phyloP scores from a whole-genome alignment of 1,140 invertebrate genomes.

The Eriosoma lanigerum region DNA sequence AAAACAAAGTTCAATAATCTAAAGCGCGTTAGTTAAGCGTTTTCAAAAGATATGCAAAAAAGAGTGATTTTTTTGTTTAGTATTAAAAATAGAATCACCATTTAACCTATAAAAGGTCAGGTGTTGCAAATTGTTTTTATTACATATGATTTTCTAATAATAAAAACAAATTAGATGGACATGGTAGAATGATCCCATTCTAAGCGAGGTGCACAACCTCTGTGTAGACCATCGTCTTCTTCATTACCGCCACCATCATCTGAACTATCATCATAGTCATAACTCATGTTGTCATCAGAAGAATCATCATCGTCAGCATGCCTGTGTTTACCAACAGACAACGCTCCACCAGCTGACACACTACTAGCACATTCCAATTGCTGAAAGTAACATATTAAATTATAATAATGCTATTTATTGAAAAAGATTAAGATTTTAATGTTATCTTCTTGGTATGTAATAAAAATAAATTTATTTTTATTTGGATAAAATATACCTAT shows the following conservation, averaged over 20 bases:
- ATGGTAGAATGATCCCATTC: slow-evolving; percentile 50
- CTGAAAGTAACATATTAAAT: slow-evolving; percentile 52
- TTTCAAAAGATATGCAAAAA: slow-evolving; percentile 51
- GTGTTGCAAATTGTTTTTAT: slow-evolving; percentile 38
- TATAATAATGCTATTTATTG: too few relatives aligned
- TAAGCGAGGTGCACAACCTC: slow-evolving; percentile 44
- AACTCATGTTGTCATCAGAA: slow-evolving; percentile 62
- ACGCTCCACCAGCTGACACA: slow-evolving; percentile 54
- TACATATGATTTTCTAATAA: slow-evolving; percentile 10
- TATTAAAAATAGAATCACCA: slow-evolving; percentile 50
- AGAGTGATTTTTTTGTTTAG: slow-evolving; percentile 48
- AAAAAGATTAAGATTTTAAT: too few relatives aligned
- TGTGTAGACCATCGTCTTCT: slow-evolving; percentile 38
- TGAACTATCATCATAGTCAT: slow-evolving; percentile 60
- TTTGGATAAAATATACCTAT: too few relatives aligned
- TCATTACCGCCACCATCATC: slow-evolving; percentile 63
- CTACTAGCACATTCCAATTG: slow-evolving; percentile 57
- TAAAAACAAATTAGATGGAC: slow-evolving; percentile 38
- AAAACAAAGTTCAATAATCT: slow-evolving; percentile 38
- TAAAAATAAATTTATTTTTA: too few relatives aligned
- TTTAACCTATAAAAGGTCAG: slow-evolving; percentile 18
- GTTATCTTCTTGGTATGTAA: too few relatives aligned
- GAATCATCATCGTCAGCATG: slow-evolving; percentile 63
- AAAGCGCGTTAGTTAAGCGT: slow-evolving; percentile 50
- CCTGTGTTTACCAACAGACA: slow-evolving; percentile 56